Evolutionary conservation across 2,888 invertebrate species (phyloP).

Genomic region (Mythimna vitellina): DNA sequence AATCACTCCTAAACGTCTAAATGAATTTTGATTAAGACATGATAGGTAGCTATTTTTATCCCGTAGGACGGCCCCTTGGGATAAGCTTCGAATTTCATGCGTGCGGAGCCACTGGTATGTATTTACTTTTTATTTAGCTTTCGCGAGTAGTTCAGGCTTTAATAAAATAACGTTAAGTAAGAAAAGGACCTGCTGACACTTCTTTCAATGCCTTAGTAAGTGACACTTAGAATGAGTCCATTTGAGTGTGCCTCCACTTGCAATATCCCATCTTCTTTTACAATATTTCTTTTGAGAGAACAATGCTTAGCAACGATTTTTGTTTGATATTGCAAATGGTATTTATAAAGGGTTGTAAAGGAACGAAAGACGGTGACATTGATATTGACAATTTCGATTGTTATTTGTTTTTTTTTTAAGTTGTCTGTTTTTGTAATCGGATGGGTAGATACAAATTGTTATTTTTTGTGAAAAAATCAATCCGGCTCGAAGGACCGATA

Average conservation of each 20-base stretch:
- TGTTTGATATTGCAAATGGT: constrained; percentile 1
- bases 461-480: too few species aligned
- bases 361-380: not conserved
- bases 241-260: not conserved
- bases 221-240: not conserved
- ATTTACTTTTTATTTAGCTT: not conserved
- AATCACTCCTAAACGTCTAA: not conserved
- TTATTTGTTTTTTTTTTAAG: not conserved
- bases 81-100: not conserved
- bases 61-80: not conserved
- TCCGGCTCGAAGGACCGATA: not conserved
- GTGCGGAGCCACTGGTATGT: not conserved
- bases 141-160: not conserved
- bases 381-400: not conserved
- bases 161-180: not conserved
- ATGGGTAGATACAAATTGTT: not conserved
- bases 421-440: not conserved
- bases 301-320: not conserved
- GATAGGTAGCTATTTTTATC: not conserved
- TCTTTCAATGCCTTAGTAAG: not conserved
- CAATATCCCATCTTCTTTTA: not conserved
- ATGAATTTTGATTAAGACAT: not conserved
- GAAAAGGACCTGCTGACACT: not conserved
- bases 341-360: not conserved
- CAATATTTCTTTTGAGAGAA: not conserved